Evolutionary conservation across 1,140 invertebrate genomes (phyloP), one percentile per base, ranked within the genome.

Genomic region (Drosophila kanapiae): DNA sequence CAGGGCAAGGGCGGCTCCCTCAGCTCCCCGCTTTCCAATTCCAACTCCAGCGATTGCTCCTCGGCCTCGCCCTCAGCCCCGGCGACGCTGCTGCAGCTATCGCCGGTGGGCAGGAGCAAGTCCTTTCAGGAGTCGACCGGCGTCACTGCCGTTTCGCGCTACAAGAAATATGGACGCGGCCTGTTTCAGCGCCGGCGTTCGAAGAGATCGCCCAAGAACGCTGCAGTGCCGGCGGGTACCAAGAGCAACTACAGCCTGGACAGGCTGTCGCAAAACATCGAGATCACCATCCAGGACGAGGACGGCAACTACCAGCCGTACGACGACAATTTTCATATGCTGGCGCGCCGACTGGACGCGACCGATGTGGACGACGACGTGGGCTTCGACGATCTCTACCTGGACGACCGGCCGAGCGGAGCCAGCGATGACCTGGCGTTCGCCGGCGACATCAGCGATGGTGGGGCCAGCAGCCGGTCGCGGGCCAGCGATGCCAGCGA

Each of bases 211-310:
- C 72, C 74, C 29, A 91, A 91, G 38, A 57, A 70, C 14, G 79
- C 40, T 31, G 67, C 31, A 9, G 67, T 18, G 31, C 29, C 56
- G 0, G 53, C 18, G 10, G 57, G 77, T 1, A 54, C 58, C 35
- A 91, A 88, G 47, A 93, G 88, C 75, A 87, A 91, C 58, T 92
- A 90, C 61, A 92, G 86, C 62, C 63, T 92, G 57, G 86, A 93
- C 67, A 60, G 82, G 9, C 62, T 91, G 33, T 92, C 88, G 27
- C 92, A 93, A 27, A 92, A 91, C 65, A 93, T 93, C 56, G 92
- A 93, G 61, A 93, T 93, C 8, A 93, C 88, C 64, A 92, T 93
- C 48, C 92, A 93, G 60, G 92, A 93, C 60, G 92, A 91, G 69
- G 85, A 92, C 70, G 92, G 92, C 4, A 92, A 91, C 45, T 92